Conservation (phyloP, 2,888 invertebrate genomes). For the Phyllotreta cruciferae region DNA sequence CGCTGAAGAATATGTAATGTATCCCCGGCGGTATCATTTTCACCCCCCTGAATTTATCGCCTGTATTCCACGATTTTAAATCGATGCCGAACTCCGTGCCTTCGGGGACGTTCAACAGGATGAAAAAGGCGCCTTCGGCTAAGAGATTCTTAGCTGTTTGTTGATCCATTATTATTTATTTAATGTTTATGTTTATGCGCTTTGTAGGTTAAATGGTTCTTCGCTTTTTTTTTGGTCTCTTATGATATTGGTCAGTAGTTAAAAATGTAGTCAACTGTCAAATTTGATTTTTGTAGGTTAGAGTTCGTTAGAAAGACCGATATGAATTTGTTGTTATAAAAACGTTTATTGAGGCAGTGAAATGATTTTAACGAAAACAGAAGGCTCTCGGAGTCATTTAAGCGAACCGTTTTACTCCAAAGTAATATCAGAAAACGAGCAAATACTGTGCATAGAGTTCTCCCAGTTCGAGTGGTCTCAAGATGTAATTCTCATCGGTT, state of each 20-base stretch:
- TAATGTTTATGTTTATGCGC: neutral
- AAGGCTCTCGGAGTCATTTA: slow-evolving; percentile 41
- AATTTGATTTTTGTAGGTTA: slow-evolving; percentile 3
- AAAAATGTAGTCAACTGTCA: neutral
- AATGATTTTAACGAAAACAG: slow-evolving; percentile 9
- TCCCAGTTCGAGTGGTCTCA: slow-evolving; percentile 72
- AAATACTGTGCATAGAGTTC: slow-evolving; percentile 66
- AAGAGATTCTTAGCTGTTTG: slow-evolving; percentile 78
- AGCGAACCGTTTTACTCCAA: slow-evolving; percentile 57
- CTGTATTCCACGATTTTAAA: slow-evolving; percentile 87
- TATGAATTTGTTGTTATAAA: no score
- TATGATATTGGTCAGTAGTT: no score
- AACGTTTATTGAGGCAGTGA: no score
- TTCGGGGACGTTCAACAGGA: slow-evolving; percentile 85
- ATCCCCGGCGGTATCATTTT: slow-evolving; percentile 99
- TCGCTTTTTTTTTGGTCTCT: no score
- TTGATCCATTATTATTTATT: slow-evolving; percentile 67
- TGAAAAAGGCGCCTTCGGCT: slow-evolving; percentile 80
- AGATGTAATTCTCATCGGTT: slow-evolving; percentile 68
- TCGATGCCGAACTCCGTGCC: slow-evolving; percentile 98
- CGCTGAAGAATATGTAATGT: slow-evolving; percentile 91
- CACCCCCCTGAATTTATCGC: slow-evolving; percentile 90
- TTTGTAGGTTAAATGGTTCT: neutral
- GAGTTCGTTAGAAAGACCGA: neutral
- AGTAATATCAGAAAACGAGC: slow-evolving; percentile 61